phyloP scores from a whole-genome alignment of 2,113 vertebrate species.

The Sterrhoptilus dennistouni region DNA sequence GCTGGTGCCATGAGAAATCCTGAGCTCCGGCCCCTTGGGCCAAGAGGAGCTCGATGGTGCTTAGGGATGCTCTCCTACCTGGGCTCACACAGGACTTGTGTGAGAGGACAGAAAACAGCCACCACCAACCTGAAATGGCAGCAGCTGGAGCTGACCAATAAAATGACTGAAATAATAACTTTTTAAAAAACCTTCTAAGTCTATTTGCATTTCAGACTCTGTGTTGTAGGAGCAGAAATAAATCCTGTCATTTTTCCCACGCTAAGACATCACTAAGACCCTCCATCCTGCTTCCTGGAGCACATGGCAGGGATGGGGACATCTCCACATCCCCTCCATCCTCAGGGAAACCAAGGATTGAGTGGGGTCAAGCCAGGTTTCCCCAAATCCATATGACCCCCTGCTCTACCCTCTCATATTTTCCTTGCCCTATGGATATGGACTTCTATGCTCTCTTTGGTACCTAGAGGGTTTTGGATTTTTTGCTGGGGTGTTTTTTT shows the following conservation, averaged over 20 bases:
- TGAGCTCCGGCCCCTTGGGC: neutral
- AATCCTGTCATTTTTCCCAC: neutral
- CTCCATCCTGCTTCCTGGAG: neutral
- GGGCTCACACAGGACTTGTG: fast-evolving
- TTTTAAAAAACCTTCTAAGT: neutral
- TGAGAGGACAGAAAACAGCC: neutral
- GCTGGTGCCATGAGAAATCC: neutral
- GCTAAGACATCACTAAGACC: neutral
- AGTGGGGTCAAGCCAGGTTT: neutral
- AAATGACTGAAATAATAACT: neutral
- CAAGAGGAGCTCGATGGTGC: fast-evolving
- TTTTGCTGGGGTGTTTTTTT: too few relatives aligned
- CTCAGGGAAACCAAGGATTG: neutral
- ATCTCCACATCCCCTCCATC: neutral
- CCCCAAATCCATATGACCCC: fast-evolving
- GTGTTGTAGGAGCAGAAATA: neutral
- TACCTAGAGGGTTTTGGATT: neutral
- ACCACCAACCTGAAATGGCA: neutral
- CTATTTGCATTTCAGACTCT: neutral
- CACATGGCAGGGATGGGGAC: fast-evolving
- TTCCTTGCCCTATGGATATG: neutral
- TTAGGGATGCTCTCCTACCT: neutral
- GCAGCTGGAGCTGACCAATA: neutral
- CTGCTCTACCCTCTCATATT: neutral
- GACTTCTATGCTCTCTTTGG: neutral